phyloP scores from a whole-genome alignment of 1,140 invertebrate genomes.

The Neodiprion virginianus region DNA sequence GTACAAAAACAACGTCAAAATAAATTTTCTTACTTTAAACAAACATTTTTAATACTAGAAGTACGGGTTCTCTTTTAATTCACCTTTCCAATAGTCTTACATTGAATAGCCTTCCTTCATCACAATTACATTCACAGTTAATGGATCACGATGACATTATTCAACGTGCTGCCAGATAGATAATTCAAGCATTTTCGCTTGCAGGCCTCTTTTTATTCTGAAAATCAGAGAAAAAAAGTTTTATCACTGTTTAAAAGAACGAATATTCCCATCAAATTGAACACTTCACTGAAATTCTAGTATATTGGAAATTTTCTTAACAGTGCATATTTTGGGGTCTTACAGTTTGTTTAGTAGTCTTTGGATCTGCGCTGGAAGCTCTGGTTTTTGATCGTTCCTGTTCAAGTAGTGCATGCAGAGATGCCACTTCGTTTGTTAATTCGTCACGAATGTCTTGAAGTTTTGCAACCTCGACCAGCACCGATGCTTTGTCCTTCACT shows the following conservation, averaged over 20 bases:
- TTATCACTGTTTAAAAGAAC: background rate
- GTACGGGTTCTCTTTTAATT: too few species aligned
- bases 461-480: slow-evolving; percentile 77
- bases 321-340: slow-evolving; percentile 14
- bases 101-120: background rate
- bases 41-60: too few species aligned
- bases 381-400: slow-evolving; percentile 80
- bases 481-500: slow-evolving; percentile 82
- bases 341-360: slow-evolving; percentile 57
- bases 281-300: too few species aligned
- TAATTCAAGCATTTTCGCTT: slow-evolving; percentile 51
- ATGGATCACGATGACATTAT: slow-evolving; percentile 41
- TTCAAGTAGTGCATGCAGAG: slow-evolving; percentile 76
- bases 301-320: too few species aligned
- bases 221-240: slow-evolving; percentile 31
- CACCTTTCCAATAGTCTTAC: too few species aligned
- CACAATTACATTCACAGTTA: background rate
- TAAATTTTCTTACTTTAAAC: too few species aligned
- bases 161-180: slow-evolving; percentile 30
- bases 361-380: slow-evolving; percentile 65
- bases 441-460: slow-evolving; percentile 75
- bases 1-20: too few species aligned
- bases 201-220: slow-evolving; percentile 53
- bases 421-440: slow-evolving; percentile 73
- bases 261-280: too few species aligned